Evolutionary conservation across 1,140 invertebrate genomes (phyloP).

Genomic region (Mizuhopecten yessoensis): DNA sequence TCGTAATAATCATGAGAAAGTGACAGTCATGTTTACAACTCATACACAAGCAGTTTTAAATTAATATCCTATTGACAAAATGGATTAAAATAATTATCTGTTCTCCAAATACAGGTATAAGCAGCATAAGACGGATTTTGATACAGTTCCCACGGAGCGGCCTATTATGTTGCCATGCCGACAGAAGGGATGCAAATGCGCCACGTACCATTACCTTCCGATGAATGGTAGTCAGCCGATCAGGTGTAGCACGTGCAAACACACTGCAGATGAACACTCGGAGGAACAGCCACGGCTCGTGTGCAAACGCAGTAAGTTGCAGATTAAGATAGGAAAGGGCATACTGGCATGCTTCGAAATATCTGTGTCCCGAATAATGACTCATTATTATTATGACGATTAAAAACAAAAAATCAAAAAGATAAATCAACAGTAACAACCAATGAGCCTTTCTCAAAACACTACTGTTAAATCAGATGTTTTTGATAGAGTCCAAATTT

Average conservation of each 20-base stretch:
- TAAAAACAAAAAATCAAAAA: no score
- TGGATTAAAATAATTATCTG: neutral
- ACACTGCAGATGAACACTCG: constrained; percentile 79
- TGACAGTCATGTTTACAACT: neutral
- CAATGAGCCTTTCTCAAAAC: no score
- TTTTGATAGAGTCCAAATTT: no score
- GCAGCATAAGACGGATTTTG: constrained; percentile 83
- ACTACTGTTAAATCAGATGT: no score
- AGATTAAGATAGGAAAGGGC: no score
- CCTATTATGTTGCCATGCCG: constrained; percentile 80
- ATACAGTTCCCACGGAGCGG: constrained; percentile 73
- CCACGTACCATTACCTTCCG: constrained; percentile 80
- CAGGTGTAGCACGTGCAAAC: constrained; percentile 81
- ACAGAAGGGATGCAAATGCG: constrained; percentile 79
- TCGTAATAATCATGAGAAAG: neutral
- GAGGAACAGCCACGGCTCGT: constrained; percentile 73
- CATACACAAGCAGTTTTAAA: neutral
- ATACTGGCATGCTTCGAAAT: no score
- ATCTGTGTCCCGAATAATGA: no score
- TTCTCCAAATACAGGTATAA: constrained; percentile 73
- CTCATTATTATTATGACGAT: no score
- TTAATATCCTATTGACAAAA: neutral
- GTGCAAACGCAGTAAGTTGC: constrained; percentile 77
- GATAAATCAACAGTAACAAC: no score
- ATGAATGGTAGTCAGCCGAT: constrained; percentile 80